Percentiles rank a stretch among this genome's conserved stretches.
Conservation (phyloP, 2,113 vertebrate genomes). For the Pygoscelis adeliae region DNA sequence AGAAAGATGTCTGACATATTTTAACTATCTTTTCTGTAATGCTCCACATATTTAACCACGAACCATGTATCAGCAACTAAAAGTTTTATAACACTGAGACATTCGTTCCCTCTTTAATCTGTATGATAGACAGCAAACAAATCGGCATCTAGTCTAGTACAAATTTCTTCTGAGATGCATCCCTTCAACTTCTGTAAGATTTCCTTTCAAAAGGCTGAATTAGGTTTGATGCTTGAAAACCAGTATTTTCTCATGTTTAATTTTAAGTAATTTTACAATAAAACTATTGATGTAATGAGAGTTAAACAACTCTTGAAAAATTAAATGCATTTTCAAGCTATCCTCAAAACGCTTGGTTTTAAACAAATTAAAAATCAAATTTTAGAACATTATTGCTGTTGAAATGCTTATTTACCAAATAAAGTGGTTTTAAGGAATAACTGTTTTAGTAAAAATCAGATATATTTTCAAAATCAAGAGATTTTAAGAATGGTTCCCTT, state of each 20-base stretch:
- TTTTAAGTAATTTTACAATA: background rate
- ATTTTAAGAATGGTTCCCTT: background rate
- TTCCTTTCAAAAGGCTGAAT: background rate
- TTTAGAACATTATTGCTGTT: background rate
- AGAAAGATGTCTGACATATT: background rate
- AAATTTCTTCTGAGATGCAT: background rate
- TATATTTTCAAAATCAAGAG: background rate
- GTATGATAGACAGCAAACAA: background rate
- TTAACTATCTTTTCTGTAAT: background rate
- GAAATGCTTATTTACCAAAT: background rate
- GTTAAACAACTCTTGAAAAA: background rate
- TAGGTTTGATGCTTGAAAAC: background rate
- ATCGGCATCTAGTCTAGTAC: background rate
- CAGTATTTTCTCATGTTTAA: background rate
- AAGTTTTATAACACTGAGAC: background rate
- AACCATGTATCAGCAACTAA: background rate
- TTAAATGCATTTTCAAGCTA: background rate
- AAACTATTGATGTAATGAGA: background rate
- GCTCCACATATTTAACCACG: background rate
- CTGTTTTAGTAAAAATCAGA: background rate
- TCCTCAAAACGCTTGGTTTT: background rate
- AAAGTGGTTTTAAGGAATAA: background rate
- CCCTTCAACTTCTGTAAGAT: background rate
- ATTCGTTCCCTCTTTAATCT: background rate
- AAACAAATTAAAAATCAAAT: background rate